Base-by-base conservation (phyloP, 2,888 invertebrate genomes). In the Spisula solida region DNA sequence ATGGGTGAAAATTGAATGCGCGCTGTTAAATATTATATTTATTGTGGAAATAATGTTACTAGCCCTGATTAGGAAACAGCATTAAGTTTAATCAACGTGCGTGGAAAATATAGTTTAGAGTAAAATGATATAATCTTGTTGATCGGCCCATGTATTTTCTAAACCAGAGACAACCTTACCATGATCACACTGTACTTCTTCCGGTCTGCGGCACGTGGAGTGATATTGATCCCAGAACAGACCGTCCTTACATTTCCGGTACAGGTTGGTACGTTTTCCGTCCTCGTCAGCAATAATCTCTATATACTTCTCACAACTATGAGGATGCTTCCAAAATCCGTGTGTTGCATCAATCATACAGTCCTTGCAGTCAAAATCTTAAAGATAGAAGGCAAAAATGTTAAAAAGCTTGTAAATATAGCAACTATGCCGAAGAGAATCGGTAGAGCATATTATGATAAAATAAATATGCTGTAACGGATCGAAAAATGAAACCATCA, bases 191-290 rank as follows among this genome's bases (percentile, higher is more conserved):
- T 90, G 29, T 1, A 92, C 92, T n/a, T 91, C 66, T 66, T 90
- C 90, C n/a, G 92, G 89, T 29, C 88, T 87, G 0, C 88, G 78
- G 66, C 93, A 93, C 20, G 91, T 90, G 47, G 90, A 81, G 20
- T 83, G 78, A 34, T 85, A 85, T 48, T 90, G 87, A 75, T 93
- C 92, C 93, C 93, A 93, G 87, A 92, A 93, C 14, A 90, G 84
- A 18, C 93, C 93, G 78, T 88, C 91, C 5, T 85, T 82, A 82
- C 93, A 93, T 47, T 90, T 92, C 47, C 88, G 85, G 8, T 79
- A 51, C 18, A 85, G 70, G 75, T 83, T 88, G 8, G 83, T 81
- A 10, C 89, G 80, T 1, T 75, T 88, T 0, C 93, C 93, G 14
- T 91, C 51, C 14, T 81, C 85, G 75, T 88, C 90, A 0, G 89